Evolutionary conservation across 2,113 vertebrate genomes (phyloP).

Genomic region (Hystrix cristata): DNA sequence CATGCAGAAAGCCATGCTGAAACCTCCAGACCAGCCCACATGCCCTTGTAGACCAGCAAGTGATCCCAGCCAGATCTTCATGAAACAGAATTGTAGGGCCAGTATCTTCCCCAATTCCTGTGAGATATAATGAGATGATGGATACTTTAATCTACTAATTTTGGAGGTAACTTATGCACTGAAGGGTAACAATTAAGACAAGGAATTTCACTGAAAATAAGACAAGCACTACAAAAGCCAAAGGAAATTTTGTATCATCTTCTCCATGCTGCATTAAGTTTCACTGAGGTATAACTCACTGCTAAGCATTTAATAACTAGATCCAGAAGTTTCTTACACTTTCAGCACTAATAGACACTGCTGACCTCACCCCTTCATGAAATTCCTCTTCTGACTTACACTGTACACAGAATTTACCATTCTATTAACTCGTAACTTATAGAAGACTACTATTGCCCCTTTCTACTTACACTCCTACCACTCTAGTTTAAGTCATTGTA

Average conservation of each 20-base stretch:
- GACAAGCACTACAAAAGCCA: not conserved
- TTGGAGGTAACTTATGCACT: not conserved
- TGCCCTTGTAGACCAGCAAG: not conserved
- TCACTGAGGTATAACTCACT: not conserved
- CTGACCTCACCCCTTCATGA: not conserved
- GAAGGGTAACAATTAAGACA: not conserved
- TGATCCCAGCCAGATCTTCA: not conserved
- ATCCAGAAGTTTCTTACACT: not conserved
- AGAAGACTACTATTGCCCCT: not conserved
- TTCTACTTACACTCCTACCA: not conserved
- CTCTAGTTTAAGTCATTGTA: not conserved
- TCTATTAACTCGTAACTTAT: not conserved
- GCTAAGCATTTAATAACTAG: not conserved
- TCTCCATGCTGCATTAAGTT: not conserved
- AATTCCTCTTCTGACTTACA: too few relatives aligned
- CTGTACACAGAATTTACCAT: fast-evolving
- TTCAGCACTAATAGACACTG: fast-evolving
- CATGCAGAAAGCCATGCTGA: not conserved
- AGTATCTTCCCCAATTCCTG: not conserved
- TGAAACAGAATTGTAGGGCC: not conserved
- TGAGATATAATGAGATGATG: not conserved
- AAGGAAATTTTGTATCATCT: not conserved
- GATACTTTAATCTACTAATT: not conserved
- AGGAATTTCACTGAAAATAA: not conserved
- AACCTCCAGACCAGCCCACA: too few relatives aligned